These are phyloP conservation scores for Oryzias javanicus DNA, from an alignment of 2,113 vertebrate genomes.

Conservation along the genomic window DNA sequence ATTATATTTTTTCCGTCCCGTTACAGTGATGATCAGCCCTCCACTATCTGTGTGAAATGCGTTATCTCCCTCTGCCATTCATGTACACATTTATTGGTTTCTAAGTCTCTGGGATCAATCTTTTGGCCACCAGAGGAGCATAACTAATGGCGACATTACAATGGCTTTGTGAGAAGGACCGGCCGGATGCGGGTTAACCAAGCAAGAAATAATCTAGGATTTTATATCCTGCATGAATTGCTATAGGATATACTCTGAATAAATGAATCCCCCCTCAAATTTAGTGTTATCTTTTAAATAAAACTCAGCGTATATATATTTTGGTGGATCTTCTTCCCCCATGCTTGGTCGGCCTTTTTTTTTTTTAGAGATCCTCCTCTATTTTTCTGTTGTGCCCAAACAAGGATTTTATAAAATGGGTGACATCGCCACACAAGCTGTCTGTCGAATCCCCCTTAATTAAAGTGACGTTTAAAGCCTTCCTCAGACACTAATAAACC, in stretches of 20 bases:
- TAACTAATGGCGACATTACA: constrained; percentile 85
- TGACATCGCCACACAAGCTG: constrained; percentile 86
- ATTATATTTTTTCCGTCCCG: constrained; percentile 56
- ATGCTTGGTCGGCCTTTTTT: constrained; percentile 70
- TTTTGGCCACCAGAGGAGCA: constrained; percentile 84
- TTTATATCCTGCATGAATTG: constrained; percentile 83
- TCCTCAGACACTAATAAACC: constrained; percentile 84
- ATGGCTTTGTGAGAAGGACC: constrained; percentile 79
- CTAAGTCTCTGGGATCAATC: constrained; percentile 78
- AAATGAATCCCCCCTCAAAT: constrained; percentile 74
- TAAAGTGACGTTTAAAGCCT: constrained; percentile 85
- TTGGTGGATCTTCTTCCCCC: constrained; percentile 64
- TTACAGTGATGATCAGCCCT: constrained; percentile 61
- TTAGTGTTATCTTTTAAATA: constrained; percentile 67
- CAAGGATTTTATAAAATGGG: constrained; percentile 79
- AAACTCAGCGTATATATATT: constrained; percentile 27
- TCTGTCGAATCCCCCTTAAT: constrained; percentile 86
- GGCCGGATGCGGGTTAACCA: constrained; percentile 82
- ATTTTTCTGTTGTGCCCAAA: constrained; percentile 78
- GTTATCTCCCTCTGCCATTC: constrained; percentile 80
- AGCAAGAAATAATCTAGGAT: constrained; percentile 85
- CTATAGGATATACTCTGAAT: constrained; percentile 79
- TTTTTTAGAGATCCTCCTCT: constrained; percentile 64
- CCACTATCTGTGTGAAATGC: constrained; percentile 57
- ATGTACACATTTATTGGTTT: constrained; percentile 80